A percentile compares a stretch with the other conserved stretches of the same genome.
Conservation (phyloP, 2,797 vertebrate species). For the Galaxias olidus region DNA sequence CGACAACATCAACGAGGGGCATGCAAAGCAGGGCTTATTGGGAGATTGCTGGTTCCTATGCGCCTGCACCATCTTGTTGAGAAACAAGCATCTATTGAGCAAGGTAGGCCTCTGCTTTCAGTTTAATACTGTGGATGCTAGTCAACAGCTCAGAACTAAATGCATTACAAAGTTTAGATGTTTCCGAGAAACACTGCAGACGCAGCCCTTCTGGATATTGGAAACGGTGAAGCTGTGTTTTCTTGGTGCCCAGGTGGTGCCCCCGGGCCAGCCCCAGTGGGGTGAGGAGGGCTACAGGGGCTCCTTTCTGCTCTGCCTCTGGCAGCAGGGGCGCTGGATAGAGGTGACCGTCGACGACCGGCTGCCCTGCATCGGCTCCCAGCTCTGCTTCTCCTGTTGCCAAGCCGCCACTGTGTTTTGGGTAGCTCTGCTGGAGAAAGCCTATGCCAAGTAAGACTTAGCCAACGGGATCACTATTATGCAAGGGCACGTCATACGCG, state of each 20-base stretch:
- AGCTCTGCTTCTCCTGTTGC: slow-evolving; percentile 92
- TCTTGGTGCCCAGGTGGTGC: slow-evolving; percentile 78
- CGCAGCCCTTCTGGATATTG: not conserved
- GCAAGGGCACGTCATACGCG: too few species aligned
- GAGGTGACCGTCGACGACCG: slow-evolving; percentile 89
- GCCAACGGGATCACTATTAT: too few species aligned
- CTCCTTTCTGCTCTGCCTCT: slow-evolving; percentile 84
- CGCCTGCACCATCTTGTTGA: slow-evolving; percentile 87
- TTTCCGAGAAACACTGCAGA: not conserved
- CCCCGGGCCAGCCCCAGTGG: slow-evolving; percentile 86
- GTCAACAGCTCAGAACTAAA: not conserved
- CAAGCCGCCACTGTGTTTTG: slow-evolving; percentile 87
- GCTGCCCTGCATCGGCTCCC: slow-evolving; percentile 86
- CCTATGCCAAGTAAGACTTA: slow-evolving; percentile 88
- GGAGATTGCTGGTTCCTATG: slow-evolving; percentile 98
- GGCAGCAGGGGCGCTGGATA: slow-evolving; percentile 90
- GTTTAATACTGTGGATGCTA: too few species aligned
- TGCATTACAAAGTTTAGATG: not conserved
- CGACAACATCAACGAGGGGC: slow-evolving; percentile 70
- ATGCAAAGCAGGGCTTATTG: slow-evolving; percentile 91
- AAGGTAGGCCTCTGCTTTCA: slow-evolving; percentile 74
- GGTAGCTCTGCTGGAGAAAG: slow-evolving; percentile 95
- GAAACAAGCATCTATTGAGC: slow-evolving; percentile 80
- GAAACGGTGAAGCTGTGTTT: not conserved
- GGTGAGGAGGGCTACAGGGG: slow-evolving; percentile 80